Evolutionary conservation across 2,888 invertebrate genomes (phyloP).

Genomic region (Teleiodes luculella): DNA sequence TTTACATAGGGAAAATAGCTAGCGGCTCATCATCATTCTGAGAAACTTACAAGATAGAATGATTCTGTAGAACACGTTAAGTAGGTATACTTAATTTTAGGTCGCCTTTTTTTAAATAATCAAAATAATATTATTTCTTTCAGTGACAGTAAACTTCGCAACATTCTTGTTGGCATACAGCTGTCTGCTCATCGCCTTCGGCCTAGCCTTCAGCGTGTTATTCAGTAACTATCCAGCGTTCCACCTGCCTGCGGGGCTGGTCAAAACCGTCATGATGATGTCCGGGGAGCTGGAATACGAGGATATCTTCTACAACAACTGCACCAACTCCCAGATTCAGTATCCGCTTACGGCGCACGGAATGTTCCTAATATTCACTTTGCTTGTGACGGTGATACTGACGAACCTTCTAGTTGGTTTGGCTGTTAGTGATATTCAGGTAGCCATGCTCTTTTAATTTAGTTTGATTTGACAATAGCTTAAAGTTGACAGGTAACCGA

Average conservation of each 20-base stretch:
- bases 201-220: conserved; percentile 88
- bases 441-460: too few species aligned
- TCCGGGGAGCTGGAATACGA: conserved; percentile 92
- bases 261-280: conserved; percentile 93
- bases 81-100: too few species aligned
- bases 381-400: conserved; percentile 88
- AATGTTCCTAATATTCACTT: conserved; percentile 86
- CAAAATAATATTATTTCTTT: conserved; percentile 28
- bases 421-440: conserved; percentile 90
- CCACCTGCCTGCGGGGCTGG: conserved; percentile 80
- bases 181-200: conserved; percentile 88
- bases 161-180: conserved; percentile 89
- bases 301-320: conserved; percentile 85
- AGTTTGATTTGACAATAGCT: too few species aligned
- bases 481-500: too few species aligned
- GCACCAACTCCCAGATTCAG: conserved; percentile 68
- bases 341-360: conserved; percentile 87
- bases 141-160: conserved; percentile 88
- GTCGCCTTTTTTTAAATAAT: too few species aligned
- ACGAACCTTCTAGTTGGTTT: conserved; percentile 91
- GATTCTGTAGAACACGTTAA: too few species aligned
- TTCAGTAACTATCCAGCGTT: conserved; percentile 88
- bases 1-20: too few species aligned
- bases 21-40: too few species aligned
- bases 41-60: too few species aligned